Evolutionary conservation across 2,797 vertebrate species (phyloP).

Genomic region (Etheostoma perlongum): DNA sequence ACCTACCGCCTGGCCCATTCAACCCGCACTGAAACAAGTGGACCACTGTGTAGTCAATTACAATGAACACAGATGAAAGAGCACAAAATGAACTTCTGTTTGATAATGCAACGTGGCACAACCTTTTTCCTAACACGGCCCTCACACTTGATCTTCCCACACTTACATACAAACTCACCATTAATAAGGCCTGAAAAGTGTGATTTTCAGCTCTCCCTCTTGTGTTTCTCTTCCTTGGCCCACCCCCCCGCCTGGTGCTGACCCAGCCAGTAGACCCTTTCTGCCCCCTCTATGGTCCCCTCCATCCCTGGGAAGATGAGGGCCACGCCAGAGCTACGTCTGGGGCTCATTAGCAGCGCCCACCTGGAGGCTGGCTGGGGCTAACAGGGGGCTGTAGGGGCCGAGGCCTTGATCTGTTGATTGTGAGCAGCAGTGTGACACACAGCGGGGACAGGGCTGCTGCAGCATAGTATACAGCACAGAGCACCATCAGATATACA

Average conservation of each 20-base stretch:
- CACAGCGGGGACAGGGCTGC: slow-evolving; percentile 71
- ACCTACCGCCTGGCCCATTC: slow-evolving; percentile 76
- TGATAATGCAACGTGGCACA: slow-evolving; percentile 72
- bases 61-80: slow-evolving; percentile 79
- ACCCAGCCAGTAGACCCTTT: slow-evolving; percentile 78
- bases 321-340: slow-evolving; percentile 79
- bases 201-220: slow-evolving; percentile 69
- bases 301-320: slow-evolving; percentile 80
- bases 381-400: slow-evolving; percentile 76
- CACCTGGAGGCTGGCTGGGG: slow-evolving; percentile 88
- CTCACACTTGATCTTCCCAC: slow-evolving; percentile 74
- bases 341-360: slow-evolving; percentile 90
- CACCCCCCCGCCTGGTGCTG: slow-evolving; percentile 81
- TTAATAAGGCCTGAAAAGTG: slow-evolving; percentile 78
- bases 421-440: slow-evolving; percentile 82
- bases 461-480: slow-evolving; percentile 35
- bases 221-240: slow-evolving; percentile 69
- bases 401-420: slow-evolving; percentile 88
- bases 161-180: slow-evolving; percentile 74
- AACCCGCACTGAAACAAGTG: slow-evolving; percentile 67
- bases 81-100: slow-evolving; percentile 66
- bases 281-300: slow-evolving; percentile 60
- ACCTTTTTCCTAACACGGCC: slow-evolving; percentile 58
- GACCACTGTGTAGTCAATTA: slow-evolving; percentile 73
- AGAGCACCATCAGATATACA: slow-evolving; percentile 52